Evolutionary conservation across 2,113 vertebrate species (phyloP).

Genomic region (Urocynchramus pylzowi): DNA sequence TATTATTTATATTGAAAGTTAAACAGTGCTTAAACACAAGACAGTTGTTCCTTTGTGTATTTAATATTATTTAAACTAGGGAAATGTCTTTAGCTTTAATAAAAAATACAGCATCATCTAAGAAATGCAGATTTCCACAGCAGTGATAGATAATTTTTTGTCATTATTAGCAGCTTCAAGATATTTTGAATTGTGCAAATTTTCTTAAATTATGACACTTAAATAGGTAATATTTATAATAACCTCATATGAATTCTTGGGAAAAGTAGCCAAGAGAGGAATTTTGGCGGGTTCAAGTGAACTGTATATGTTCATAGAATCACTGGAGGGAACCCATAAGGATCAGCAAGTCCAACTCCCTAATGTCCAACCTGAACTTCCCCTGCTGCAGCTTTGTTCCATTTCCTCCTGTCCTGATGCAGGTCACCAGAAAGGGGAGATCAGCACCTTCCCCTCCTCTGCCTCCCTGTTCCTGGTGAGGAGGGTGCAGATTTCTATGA

Average conservation of each 20-base stretch:
- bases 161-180: not conserved
- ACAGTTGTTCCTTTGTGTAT: not conserved
- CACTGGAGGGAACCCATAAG: not conserved
- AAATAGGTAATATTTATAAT: not conserved
- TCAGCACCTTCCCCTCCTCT: not conserved
- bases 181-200: not conserved
- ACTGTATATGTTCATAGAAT: not conserved
- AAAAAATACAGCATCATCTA: not conserved
- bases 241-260: not conserved
- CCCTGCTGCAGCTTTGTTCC: not conserved
- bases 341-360: not conserved
- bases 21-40: not conserved
- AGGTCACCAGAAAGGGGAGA: not conserved
- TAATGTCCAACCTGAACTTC: not conserved
- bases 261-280: not conserved
- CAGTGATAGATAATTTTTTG: not conserved
- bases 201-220: not conserved
- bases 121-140: not conserved
- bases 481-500: not conserved
- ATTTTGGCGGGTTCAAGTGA: not conserved
- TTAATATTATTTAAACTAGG: not conserved
- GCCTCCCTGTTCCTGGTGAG: accelerated
- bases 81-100: not conserved
- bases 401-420: accelerated
- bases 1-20: not conserved